Percentiles rank a stretch among this genome's conserved stretches.
phyloP scores from a whole-genome alignment of 2,888 invertebrate species.

The Choreutis nemorana region DNA sequence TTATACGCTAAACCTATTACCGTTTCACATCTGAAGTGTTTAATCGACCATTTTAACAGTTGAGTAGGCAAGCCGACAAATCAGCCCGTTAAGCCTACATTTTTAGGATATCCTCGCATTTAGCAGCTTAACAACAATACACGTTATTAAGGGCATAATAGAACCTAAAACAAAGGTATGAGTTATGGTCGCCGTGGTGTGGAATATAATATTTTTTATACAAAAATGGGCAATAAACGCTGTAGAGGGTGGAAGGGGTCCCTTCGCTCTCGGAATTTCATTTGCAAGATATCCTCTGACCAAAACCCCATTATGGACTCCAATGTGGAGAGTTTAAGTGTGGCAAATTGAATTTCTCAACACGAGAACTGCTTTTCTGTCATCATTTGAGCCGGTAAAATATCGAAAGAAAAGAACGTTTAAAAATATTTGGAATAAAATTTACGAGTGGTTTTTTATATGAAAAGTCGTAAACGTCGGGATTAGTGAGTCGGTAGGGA shows the following conservation, averaged over 20 bases:
- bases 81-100: slow-evolving; percentile 10
- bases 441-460: too few species aligned
- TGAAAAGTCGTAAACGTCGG: slow-evolving; percentile 3
- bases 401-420: too few species aligned
- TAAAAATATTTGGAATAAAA: too few species aligned
- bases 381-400: too few species aligned
- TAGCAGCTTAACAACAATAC: too few species aligned
- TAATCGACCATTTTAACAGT: slow-evolving; percentile 26
- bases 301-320: slow-evolving; percentile 28
- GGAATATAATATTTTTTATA: slow-evolving; percentile 43
- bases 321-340: slow-evolving; percentile 22
- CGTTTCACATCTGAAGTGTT: slow-evolving; percentile 36
- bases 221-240: slow-evolving; percentile 42
- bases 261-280: slow-evolving; percentile 33
- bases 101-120: too few species aligned
- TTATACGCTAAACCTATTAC: slow-evolving; percentile 36
- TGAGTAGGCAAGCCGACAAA: slow-evolving; percentile 13
- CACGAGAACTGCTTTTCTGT: too few species aligned
- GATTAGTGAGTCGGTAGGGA: slow-evolving; percentile 1
- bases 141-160: slow-evolving; percentile 34
- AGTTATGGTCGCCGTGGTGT: slow-evolving; percentile 31
- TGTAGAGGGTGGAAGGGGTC: slow-evolving; percentile 26
- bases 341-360: slow-evolving; percentile 16
- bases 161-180: slow-evolving; percentile 42
- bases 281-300: slow-evolving; percentile 40